These are phyloP conservation scores for Coelopa frigida DNA, from an alignment of 1,140 invertebrate genomes.

Conservation along the genomic window DNA sequence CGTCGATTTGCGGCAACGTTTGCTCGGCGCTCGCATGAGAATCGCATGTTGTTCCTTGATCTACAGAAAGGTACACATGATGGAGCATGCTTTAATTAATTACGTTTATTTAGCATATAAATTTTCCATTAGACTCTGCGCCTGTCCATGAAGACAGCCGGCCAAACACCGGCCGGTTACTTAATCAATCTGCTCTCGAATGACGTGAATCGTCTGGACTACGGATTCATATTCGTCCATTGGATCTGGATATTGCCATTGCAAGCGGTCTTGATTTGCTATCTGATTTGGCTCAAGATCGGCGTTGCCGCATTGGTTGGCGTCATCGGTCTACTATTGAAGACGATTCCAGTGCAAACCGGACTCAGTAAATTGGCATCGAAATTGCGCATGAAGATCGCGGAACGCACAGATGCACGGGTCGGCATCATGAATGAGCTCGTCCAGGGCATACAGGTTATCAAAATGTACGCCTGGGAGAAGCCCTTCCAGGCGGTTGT, in stretches of 20 bases:
- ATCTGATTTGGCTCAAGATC: slow-evolving; percentile 62
- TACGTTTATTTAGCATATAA: not conserved
- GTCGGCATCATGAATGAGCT: slow-evolving; percentile 77
- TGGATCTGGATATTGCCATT: slow-evolving; percentile 64
- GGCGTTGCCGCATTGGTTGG: slow-evolving; percentile 64
- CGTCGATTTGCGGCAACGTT: slow-evolving; percentile 34
- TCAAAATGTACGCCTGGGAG: slow-evolving; percentile 80
- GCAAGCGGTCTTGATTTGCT: slow-evolving; percentile 52
- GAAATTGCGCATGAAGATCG: slow-evolving; percentile 49
- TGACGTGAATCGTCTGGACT: slow-evolving; percentile 62
- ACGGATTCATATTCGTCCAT: slow-evolving; percentile 54
- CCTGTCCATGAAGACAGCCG: slow-evolving; percentile 57
- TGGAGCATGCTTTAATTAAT: not conserved
- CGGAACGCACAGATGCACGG: slow-evolving; percentile 59
- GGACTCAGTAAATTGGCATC: slow-evolving; percentile 51
- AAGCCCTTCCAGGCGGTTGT: slow-evolving; percentile 58
- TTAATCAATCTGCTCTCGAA: slow-evolving; percentile 80
- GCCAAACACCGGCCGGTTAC: slow-evolving; percentile 68
- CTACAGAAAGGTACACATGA: slow-evolving; percentile 50
- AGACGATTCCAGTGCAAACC: slow-evolving; percentile 63
- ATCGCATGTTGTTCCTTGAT: slow-evolving; percentile 54
- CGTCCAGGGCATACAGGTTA: slow-evolving; percentile 62
- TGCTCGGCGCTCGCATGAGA: slow-evolving; percentile 47
- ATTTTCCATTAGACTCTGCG: slow-evolving; percentile 48
- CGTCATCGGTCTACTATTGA: slow-evolving; percentile 51